phyloP scores from a whole-genome alignment of 2,888 invertebrate species.

The Parochlus steinenii region DNA sequence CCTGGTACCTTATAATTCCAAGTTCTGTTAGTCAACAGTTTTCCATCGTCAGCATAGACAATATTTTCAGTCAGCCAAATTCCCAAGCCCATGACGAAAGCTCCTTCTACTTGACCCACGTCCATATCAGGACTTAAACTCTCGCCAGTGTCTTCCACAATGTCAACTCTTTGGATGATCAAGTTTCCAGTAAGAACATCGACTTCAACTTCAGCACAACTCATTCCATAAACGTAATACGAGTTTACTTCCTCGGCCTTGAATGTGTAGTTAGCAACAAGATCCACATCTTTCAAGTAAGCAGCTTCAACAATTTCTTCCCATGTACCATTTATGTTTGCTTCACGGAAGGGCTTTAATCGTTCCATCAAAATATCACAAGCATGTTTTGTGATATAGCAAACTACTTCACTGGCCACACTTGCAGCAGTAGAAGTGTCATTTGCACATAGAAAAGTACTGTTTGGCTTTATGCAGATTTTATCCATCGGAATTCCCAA shows the following conservation, averaged over 20 bases:
- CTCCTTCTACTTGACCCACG: conserved; percentile 48
- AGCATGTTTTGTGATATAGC: conserved; percentile 18
- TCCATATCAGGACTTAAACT: conserved; percentile 50
- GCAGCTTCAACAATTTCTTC: conserved; percentile 15
- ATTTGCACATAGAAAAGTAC: conserved; percentile 30
- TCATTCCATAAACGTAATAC: conserved; percentile 43
- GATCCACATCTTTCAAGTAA: conserved; percentile 16
- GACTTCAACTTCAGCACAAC: conserved; percentile 48
- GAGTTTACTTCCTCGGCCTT: conserved; percentile 28
- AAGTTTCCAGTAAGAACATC: conserved; percentile 59
- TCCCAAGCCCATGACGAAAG: conserved; percentile 40
- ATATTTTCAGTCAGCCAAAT: conserved; percentile 42
- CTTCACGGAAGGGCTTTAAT: conserved; percentile 12
- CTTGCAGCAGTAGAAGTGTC: conserved; percentile 31
- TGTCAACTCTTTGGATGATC: conserved; percentile 42
- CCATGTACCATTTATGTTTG: conserved; percentile 13
- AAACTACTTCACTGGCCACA: conserved; percentile 28
- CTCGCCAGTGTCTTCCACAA: conserved; percentile 50
- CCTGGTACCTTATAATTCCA: conserved; percentile 45
- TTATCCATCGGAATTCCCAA: conserved; percentile 32
- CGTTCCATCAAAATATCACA: conserved; percentile 14
- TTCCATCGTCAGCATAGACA: conserved; percentile 32
- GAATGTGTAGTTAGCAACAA: conserved; percentile 18
- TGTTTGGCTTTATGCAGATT: conserved; percentile 31
- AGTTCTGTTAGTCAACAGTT: conserved; percentile 38